A percentile compares a stretch with the other conserved stretches of the same genome.
Conservation (phyloP, 2,888 invertebrate genomes). For the Epinotia ramella region DNA sequence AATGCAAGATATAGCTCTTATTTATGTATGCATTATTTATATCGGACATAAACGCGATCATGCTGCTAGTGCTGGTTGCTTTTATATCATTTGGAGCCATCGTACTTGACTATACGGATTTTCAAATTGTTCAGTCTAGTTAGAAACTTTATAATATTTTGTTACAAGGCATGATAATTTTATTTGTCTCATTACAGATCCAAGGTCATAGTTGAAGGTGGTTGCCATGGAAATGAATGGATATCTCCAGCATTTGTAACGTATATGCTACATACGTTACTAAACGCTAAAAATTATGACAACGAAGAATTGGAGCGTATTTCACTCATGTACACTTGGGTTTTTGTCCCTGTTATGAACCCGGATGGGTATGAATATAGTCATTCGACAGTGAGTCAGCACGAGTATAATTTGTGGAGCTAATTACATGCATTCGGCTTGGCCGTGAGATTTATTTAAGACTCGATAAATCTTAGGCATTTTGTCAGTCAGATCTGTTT, state of each 20-base stretch:
- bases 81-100: too few relatives aligned
- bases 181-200: neutral
- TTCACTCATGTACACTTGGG: slow-evolving; percentile 84
- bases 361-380: slow-evolving; percentile 89
- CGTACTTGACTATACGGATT: too few relatives aligned
- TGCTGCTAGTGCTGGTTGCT: too few relatives aligned
- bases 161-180: too few relatives aligned
- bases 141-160: too few relatives aligned
- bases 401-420: neutral
- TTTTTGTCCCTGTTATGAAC: slow-evolving; percentile 87
- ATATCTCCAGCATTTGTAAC: slow-evolving; percentile 83
- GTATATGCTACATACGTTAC: slow-evolving; percentile 79
- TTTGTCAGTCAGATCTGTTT: too few relatives aligned
- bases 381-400: slow-evolving; percentile 75
- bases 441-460: too few relatives aligned
- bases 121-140: too few relatives aligned
- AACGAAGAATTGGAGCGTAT: slow-evolving; percentile 67
- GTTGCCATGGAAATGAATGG: slow-evolving; percentile 89
- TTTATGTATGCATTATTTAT: too few relatives aligned
- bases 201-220: slow-evolving; percentile 51
- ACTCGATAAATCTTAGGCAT: too few relatives aligned
- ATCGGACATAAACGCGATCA: too few relatives aligned
- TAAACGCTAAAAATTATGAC: slow-evolving; percentile 80
- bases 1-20: too few relatives aligned
- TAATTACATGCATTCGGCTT: neutral